Percentiles rank a stretch among this genome's conserved stretches.
phyloP scores from a whole-genome alignment of 2,113 vertebrate species.

The Passer montanus region DNA sequence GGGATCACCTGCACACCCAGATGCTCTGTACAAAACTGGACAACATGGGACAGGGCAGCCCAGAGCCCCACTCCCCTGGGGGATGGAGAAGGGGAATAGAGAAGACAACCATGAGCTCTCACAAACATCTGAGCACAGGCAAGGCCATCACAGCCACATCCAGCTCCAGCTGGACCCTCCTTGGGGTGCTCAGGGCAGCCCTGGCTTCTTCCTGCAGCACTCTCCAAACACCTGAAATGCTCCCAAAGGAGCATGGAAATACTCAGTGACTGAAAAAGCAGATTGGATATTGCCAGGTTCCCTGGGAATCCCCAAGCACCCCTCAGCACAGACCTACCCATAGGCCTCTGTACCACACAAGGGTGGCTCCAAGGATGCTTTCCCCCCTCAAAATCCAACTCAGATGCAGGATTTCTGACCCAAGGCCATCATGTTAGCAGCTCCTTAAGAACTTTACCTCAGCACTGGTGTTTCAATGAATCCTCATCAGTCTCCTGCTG shows the following conservation, averaged over 20 bases:
- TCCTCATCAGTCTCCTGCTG: neutral
- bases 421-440: fast-evolving
- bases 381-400: neutral
- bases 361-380: neutral
- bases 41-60: neutral
- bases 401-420: neutral
- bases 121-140: neutral
- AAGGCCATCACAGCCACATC: neutral
- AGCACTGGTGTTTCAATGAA: neutral
- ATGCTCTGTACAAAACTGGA: neutral
- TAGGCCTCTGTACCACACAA: neutral
- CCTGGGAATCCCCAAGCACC: neutral
- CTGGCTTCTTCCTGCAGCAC: neutral
- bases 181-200: neutral
- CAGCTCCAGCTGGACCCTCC: neutral
- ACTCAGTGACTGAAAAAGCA: neutral
- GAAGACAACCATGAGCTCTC: neutral
- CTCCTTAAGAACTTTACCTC: neutral
- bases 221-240: neutral
- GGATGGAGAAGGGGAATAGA: neutral
- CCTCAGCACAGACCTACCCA: neutral
- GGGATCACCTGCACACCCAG: neutral
- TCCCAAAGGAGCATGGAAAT: neutral
- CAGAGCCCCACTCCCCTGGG: neutral
- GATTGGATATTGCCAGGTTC: neutral